Evolutionary conservation across 2,888 invertebrate species (phyloP).

Genomic region (Sarcophaga variegata): DNA sequence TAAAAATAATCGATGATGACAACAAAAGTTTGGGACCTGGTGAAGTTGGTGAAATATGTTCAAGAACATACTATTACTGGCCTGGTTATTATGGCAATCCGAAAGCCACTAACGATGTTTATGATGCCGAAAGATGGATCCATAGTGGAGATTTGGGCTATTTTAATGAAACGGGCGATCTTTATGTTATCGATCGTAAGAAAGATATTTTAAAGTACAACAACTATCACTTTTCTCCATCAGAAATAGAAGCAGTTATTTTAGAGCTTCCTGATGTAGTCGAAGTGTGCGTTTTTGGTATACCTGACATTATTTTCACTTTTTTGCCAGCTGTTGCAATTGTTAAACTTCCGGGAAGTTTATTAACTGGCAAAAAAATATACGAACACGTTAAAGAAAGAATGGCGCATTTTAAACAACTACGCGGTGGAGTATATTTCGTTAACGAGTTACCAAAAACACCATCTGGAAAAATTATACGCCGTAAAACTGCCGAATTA

Average conservation of each 20-base stretch:
- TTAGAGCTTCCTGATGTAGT: slow-evolving; percentile 73
- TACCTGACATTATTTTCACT: slow-evolving; percentile 73
- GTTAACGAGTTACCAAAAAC: slow-evolving; percentile 70
- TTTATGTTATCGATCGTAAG: slow-evolving; percentile 77
- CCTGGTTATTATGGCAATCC: slow-evolving; percentile 77
- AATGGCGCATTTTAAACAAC: slow-evolving; percentile 71
- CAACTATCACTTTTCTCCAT: slow-evolving; percentile 76
- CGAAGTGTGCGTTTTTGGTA: slow-evolving; percentile 77
- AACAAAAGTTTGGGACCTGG: slow-evolving; percentile 71
- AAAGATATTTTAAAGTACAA: slow-evolving; percentile 79
- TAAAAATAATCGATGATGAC: slow-evolving; percentile 75
- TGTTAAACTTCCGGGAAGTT: slow-evolving; percentile 69
- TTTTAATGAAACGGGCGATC: slow-evolving; percentile 76
- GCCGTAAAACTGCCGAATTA: slow-evolving; percentile 66
- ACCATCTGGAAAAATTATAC: slow-evolving; percentile 67
- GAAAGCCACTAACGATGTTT: slow-evolving; percentile 72
- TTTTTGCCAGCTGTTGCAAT: slow-evolving; percentile 77
- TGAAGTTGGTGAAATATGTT: slow-evolving; percentile 76
- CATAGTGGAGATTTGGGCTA: slow-evolving; percentile 79
- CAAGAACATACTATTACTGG: slow-evolving; percentile 72
- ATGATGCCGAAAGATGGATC: slow-evolving; percentile 77
- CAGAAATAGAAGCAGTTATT: slow-evolving; percentile 76
- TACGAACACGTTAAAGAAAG: slow-evolving; percentile 69
- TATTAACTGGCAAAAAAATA: slow-evolving; percentile 62
- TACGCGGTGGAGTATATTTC: slow-evolving; percentile 72